phyloP scores from a whole-genome alignment of 2,888 invertebrate species.

The Encarsia formosa region DNA sequence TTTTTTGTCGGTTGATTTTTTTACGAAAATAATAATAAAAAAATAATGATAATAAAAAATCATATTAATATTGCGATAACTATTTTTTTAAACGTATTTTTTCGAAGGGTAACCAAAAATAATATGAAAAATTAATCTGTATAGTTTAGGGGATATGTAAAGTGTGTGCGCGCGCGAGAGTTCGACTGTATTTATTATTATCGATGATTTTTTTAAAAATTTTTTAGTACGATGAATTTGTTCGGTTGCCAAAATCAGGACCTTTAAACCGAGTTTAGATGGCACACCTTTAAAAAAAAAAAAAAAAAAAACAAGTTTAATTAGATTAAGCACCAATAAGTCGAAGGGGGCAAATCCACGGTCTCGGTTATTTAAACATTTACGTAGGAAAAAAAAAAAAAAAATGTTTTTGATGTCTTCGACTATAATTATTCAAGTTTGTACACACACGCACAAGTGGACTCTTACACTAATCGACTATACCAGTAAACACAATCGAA shows the following conservation, averaged over 20 bases:
- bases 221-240: constrained; percentile 18
- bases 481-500: constrained; percentile 38
- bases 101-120: constrained; percentile 5
- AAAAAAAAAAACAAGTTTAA: no score
- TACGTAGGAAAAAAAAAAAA: no score
- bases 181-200: no score
- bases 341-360: constrained; percentile 36
- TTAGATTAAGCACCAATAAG: no score
- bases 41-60: background rate
- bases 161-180: background rate
- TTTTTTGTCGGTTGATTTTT: constrained; percentile 13
- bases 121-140: constrained; percentile 11
- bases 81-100: constrained; percentile 25
- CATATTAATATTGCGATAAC: background rate
- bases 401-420: constrained; percentile 52
- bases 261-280: background rate
- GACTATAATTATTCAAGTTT: constrained; percentile 50
- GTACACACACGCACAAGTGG: constrained; percentile 49
- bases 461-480: constrained; percentile 40
- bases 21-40: constrained; percentile 7
- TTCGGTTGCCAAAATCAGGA: constrained; percentile 21
- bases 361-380: constrained; percentile 45
- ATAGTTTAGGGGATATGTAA: constrained; percentile 10
- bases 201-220: constrained; percentile 2
- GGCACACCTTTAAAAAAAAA: constrained; percentile 1